Base-by-base conservation (phyloP, 1,140 invertebrate genomes). In the Holotrichia oblita region DNA sequence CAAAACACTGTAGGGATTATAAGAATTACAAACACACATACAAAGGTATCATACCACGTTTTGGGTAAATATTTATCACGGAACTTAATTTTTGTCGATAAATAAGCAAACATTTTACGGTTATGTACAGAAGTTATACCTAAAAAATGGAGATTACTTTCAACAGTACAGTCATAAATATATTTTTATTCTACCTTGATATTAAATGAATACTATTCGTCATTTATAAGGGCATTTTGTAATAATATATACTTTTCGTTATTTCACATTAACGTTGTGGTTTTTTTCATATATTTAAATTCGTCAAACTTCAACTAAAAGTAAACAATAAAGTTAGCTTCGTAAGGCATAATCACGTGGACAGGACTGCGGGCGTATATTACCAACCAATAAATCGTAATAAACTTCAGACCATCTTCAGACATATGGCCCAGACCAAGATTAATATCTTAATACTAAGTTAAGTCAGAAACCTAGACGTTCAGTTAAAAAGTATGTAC, bases 1-100 rank as follows among this genome's bases (percentile, higher is more conserved):
- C 90, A 91, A 81, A 92, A 93, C 14, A 91, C 85, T 4, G 90
- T 59, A 64, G 91, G 91, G 14, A 92, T 89, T 73, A 92, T 90
- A 59, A 86, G 80, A 22, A 91, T 82, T 40, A 91, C 82, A 84
- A 92, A 92, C 34, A 81, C 72, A 80, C 90, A 88, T 20, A 90
- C 89, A 55, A 83, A 84, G 42, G 87, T 81, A 81, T 92, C 91
- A 34, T 85, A 83, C 0, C 88, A 3, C 22, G 86, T 87, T 83
- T 84, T 88, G 2, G 91, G 91, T 41, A 88, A 85, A 72, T 91
- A 83, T 72, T 86, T 86, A 12, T 20, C 44, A 17, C 78, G 74
- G 14, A 77, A 40, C 17, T 64, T 77, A 24, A 69, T 40, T 80
- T 85, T 88, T 12, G 89, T 84, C 2, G 73, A 74, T 41, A 74